Conservation (phyloP, 2,113 vertebrate genomes). For the Thomomys bottae region DNA sequence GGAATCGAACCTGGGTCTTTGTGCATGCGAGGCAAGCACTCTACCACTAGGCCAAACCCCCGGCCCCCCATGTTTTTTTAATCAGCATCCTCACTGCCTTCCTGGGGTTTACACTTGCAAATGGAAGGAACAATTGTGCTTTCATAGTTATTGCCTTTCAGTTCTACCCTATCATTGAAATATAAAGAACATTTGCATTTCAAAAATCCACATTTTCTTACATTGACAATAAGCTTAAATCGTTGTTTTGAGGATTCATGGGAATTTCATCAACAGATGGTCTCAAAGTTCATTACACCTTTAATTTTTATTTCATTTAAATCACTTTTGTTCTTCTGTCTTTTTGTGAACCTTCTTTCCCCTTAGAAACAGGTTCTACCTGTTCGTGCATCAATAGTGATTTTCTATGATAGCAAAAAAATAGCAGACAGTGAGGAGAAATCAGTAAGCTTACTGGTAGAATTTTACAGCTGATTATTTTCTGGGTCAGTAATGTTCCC, state of each 20-base stretch:
- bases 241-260: background rate
- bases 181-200: background rate
- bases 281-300: background rate
- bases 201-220: background rate
- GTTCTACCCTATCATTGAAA: background rate
- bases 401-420: background rate
- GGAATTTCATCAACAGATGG: background rate
- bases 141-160: background rate
- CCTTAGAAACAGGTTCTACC: background rate
- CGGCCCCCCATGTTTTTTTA: background rate
- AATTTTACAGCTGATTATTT: background rate
- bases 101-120: background rate
- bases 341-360: background rate
- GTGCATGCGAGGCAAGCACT: too few relatives aligned
- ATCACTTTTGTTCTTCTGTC: background rate
- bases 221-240: background rate
- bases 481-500: background rate
- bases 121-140: background rate
- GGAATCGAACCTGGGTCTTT: too few relatives aligned
- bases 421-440: background rate
- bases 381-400: background rate
- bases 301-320: background rate
- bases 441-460: background rate
- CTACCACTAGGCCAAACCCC: too few relatives aligned
- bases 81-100: background rate